Conservation (phyloP, 2,113 vertebrate genomes). For the Balaeniceps rex region DNA sequence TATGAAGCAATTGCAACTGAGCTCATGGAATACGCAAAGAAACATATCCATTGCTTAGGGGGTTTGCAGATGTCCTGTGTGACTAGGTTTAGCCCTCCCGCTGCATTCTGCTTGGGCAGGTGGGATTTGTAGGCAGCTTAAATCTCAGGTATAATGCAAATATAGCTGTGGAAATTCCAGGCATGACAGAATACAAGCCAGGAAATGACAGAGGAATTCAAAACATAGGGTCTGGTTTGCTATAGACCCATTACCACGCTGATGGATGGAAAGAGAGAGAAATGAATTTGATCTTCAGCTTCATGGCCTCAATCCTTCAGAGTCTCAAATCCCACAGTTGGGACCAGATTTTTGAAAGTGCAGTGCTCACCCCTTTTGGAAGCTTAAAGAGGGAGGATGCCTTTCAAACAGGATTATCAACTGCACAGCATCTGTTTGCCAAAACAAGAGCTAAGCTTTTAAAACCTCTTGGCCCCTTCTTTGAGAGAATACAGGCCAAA, state of each 20-base stretch:
- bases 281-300: neutral
- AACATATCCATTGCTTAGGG: neutral
- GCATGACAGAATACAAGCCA: neutral
- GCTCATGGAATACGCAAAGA: neutral
- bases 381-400: neutral
- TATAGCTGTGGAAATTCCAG: neutral
- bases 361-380: neutral
- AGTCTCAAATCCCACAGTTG: neutral
- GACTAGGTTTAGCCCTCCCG: neutral
- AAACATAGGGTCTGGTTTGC: neutral
- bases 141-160: neutral
- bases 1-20: neutral
- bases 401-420: neutral
- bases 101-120: neutral
- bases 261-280: neutral
- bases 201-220: neutral
- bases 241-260: neutral
- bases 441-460: neutral
- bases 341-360: neutral
- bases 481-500: neutral
- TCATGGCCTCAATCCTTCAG: neutral
- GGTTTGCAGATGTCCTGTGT: neutral
- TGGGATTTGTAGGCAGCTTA: neutral
- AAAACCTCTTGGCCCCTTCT: neutral
- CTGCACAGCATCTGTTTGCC: neutral